A percentile compares a stretch with the other conserved stretches of the same genome.
Evolutionary conservation across 2,888 invertebrate genomes (phyloP).

Genomic region (Homarus gammarus): DNA sequence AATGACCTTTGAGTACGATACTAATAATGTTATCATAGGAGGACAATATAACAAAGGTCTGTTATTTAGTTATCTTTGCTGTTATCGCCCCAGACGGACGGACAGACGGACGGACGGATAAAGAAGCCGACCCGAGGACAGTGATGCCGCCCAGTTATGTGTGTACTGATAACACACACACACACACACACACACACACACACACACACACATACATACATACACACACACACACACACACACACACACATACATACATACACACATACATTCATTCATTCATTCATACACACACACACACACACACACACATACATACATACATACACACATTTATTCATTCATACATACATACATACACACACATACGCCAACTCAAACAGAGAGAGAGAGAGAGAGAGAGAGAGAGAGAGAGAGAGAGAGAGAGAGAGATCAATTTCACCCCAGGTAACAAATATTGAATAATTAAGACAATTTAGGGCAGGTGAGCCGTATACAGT

Average conservation of each 20-base stretch:
- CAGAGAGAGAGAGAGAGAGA: neutral
- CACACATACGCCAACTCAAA: constrained; percentile 3
- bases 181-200: neutral
- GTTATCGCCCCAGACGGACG: too few relatives aligned
- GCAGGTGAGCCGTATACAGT: too few relatives aligned
- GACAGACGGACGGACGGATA: too few relatives aligned
- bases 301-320: neutral
- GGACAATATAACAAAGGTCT: too few relatives aligned
- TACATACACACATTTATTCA: neutral
- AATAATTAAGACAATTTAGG: too few relatives aligned
- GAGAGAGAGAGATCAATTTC: constrained; percentile 37
- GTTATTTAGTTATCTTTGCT: too few relatives aligned
- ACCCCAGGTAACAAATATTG: too few relatives aligned
- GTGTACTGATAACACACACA: too few relatives aligned
- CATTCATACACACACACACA: neutral
- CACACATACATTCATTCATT: neutral
- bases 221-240: neutral
- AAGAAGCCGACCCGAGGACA: too few relatives aligned
- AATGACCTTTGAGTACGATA: too few relatives aligned
- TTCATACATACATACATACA: neutral
- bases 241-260: neutral
- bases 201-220: neutral
- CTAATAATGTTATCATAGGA: too few relatives aligned
- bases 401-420: neutral
- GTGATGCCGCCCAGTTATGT: too few relatives aligned